Conservation (phyloP, 2,888 invertebrate species). For the Apodemia mormo region DNA sequence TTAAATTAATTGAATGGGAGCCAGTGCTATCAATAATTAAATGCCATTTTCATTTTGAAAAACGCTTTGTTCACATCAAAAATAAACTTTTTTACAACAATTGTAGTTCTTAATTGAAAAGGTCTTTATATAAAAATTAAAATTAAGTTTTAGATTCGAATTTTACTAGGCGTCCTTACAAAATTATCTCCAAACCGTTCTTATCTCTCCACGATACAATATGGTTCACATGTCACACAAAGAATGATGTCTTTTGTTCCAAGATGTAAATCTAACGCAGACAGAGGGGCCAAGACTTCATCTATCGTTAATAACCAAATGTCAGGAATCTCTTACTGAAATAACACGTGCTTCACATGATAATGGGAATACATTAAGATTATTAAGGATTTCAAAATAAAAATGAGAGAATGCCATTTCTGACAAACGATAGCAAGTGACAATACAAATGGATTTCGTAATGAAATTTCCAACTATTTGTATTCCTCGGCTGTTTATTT, state of each 20-base stretch:
- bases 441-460: neutral
- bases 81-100: too few species aligned
- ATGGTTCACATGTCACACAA: slow-evolving; percentile 69
- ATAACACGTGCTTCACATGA: slow-evolving; percentile 62
- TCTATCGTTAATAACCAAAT: slow-evolving; percentile 60
- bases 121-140: too few species aligned
- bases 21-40: too few species aligned
- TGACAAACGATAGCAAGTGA: slow-evolving; percentile 7
- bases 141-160: too few species aligned
- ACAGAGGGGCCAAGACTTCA: slow-evolving; percentile 53
- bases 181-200: slow-evolving; percentile 40
- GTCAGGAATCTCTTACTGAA: slow-evolving; percentile 57
- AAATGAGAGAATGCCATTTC: slow-evolving; percentile 2
- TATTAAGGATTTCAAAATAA: slow-evolving; percentile 1
- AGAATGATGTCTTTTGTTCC: slow-evolving; percentile 76
- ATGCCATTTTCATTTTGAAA: too few species aligned
- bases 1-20: too few species aligned
- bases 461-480: slow-evolving; percentile 5
- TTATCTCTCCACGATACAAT: slow-evolving; percentile 45
- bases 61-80: too few species aligned
- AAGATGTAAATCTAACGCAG: slow-evolving; percentile 65
- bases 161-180: slow-evolving; percentile 36
- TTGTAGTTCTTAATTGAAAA: too few species aligned
- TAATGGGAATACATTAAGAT: slow-evolving; percentile 74
- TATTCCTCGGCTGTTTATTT: neutral